Percentiles rank a stretch among this genome's conserved stretches.
phyloP scores from a whole-genome alignment of 1,140 invertebrate genomes.

The Akabosia matsudoensis region DNA sequence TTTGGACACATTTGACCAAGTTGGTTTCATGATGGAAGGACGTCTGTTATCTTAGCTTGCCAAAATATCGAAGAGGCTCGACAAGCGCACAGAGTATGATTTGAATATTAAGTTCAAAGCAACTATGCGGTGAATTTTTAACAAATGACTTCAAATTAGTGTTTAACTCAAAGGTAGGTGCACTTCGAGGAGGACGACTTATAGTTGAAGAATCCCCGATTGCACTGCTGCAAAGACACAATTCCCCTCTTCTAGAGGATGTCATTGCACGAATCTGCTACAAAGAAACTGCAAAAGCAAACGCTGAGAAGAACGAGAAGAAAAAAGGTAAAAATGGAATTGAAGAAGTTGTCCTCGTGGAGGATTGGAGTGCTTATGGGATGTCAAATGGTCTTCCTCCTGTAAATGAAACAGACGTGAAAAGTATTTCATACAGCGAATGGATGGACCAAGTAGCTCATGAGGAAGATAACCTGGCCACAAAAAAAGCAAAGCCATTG shows the following conservation, averaged over 20 bases:
- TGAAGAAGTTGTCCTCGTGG: slow-evolving; percentile 12
- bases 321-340: slow-evolving; percentile 2
- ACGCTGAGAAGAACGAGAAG: neutral
- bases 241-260: neutral
- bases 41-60: slow-evolving; percentile 3
- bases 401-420: neutral
- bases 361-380: slow-evolving; percentile 15
- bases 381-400: neutral
- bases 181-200: neutral
- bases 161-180: neutral
- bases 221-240: slow-evolving; percentile 10
- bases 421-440: slow-evolving; percentile 20
- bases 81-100: slow-evolving; percentile 10
- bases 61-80: slow-evolving; percentile 20
- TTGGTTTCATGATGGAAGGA: slow-evolving; percentile 24
- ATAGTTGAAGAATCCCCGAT: slow-evolving; percentile 21
- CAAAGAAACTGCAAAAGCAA: slow-evolving; percentile 6
- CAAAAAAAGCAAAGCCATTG: slow-evolving; percentile 1
- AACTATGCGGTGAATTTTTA: neutral
- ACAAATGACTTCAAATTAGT: slow-evolving; percentile 3
- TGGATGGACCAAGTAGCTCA: slow-evolving; percentile 17
- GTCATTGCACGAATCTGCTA: slow-evolving; percentile 1
- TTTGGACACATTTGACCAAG: slow-evolving; percentile 15
- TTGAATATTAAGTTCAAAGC: neutral
- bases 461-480: slow-evolving; percentile 17